These are phyloP conservation scores for Pachymerium ferrugineum DNA, from an alignment of 2,888 invertebrate genomes.

Conservation along the genomic window DNA sequence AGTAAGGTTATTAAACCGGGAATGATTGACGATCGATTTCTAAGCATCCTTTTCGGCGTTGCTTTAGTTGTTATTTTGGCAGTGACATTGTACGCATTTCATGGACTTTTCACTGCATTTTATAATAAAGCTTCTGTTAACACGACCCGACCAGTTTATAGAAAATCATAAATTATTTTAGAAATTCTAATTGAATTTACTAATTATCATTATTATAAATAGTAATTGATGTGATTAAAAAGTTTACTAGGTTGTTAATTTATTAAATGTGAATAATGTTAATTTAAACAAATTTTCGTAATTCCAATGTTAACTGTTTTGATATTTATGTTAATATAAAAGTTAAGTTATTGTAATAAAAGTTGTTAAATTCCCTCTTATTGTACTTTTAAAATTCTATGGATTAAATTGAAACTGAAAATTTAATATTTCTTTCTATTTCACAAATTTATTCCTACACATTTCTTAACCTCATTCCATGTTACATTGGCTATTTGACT, in stretches of 20 bases:
- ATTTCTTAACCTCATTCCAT: conserved; percentile 59
- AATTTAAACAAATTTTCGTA: too few species aligned
- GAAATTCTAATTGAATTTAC: not conserved
- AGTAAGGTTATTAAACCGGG: not conserved
- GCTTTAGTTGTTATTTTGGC: conserved; percentile 34
- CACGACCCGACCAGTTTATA: not conserved
- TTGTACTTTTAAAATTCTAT: too few species aligned
- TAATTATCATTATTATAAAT: too few species aligned
- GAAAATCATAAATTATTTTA: not conserved
- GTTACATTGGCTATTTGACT: conserved; percentile 57
- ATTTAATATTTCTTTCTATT: not conserved
- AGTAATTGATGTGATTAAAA: too few species aligned
- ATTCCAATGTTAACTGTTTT: too few species aligned
- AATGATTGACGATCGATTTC: conserved; percentile 33
- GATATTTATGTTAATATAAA: too few species aligned
- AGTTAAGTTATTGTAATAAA: too few species aligned
- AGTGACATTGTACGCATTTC: conserved; percentile 35
- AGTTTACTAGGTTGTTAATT: too few species aligned
- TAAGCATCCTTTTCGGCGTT: conserved; percentile 35
- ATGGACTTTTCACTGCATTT: conserved; percentile 34
- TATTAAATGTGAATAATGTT: too few species aligned
- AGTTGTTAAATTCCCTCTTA: too few species aligned
- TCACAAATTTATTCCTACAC: conserved; percentile 53
- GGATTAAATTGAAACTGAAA: not conserved
- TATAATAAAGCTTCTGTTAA: conserved; percentile 29